Evolutionary conservation across 2,797 vertebrate genomes (phyloP).

Genomic region (Pseudomugil tenellus): DNA sequence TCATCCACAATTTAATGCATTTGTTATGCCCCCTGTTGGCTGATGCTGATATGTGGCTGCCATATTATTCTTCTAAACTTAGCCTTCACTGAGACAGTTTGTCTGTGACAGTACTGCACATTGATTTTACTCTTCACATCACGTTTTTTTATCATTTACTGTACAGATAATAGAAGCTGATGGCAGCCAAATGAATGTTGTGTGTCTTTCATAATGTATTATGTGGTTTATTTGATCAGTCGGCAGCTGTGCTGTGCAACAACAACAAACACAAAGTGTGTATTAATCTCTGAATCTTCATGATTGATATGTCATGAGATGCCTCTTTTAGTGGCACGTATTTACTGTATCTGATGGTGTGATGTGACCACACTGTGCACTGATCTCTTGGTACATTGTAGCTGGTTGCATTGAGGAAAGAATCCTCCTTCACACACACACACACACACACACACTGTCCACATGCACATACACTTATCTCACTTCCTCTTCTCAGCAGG

Average conservation of each 20-base stretch:
- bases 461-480: constrained; percentile 8
- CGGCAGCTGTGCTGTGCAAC: constrained; percentile 35
- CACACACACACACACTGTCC: neutral
- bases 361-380: constrained; percentile 19
- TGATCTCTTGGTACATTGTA: constrained; percentile 38
- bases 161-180: constrained; percentile 6
- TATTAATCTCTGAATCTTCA: constrained; percentile 61
- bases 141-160: constrained; percentile 1
- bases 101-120: neutral
- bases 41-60: constrained; percentile 1
- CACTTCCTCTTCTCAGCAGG: constrained; percentile 62
- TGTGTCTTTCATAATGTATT: constrained; percentile 31
- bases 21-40: constrained; percentile 40
- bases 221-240: constrained; percentile 61
- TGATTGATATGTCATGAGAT: constrained; percentile 62
- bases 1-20: constrained; percentile 13
- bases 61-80: constrained; percentile 13
- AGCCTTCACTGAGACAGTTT: neutral
- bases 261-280: constrained; percentile 56
- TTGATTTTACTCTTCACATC: neutral
- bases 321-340: constrained; percentile 57
- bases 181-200: constrained; percentile 16
- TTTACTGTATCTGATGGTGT: constrained; percentile 49
- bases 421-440: neutral
- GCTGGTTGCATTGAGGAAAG: constrained; percentile 44